Percentiles rank a stretch among this genome's conserved stretches.
Evolutionary conservation across 2,113 vertebrate genomes (phyloP).

Genomic region (Pseudopodoces humilis): DNA sequence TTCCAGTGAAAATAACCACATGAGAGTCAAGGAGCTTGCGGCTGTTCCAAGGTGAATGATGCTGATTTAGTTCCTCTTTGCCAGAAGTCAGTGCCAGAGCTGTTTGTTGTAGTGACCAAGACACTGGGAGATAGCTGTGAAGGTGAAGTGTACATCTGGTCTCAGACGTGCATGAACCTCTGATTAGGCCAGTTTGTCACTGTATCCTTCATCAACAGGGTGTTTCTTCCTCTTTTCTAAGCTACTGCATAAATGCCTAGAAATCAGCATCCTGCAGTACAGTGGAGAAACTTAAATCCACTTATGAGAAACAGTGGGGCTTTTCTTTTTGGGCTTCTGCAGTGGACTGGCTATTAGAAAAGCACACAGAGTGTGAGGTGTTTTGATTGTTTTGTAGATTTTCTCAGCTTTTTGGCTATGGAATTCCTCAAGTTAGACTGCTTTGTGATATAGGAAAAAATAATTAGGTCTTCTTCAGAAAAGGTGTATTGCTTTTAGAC

Average conservation of each 20-base stretch:
- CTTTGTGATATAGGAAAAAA: background rate
- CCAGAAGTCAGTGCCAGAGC: conserved; percentile 53
- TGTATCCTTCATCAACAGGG: conserved; percentile 21
- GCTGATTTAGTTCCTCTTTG: conserved; percentile 61
- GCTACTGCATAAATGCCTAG: background rate
- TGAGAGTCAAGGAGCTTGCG: conserved; percentile 37
- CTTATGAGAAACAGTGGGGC: background rate
- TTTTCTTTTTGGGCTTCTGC: background rate
- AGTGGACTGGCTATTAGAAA: background rate
- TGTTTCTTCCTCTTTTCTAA: background rate
- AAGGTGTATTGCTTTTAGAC: background rate
- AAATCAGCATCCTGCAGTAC: background rate
- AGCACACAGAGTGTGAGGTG: background rate
- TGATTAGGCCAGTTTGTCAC: conserved; percentile 31
- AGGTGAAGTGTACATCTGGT: conserved; percentile 60
- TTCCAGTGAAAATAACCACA: background rate
- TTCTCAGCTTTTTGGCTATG: background rate
- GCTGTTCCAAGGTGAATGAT: conserved; percentile 63
- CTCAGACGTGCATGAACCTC: background rate
- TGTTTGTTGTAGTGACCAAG: conserved; percentile 58
- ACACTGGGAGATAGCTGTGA: conserved; percentile 55
- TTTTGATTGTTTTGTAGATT: background rate
- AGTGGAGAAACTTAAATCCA: background rate
- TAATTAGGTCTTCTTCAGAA: background rate
- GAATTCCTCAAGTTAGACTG: background rate